Conservation (phyloP, 2,797 vertebrate genomes). For the Leuciscus waleckii region DNA sequence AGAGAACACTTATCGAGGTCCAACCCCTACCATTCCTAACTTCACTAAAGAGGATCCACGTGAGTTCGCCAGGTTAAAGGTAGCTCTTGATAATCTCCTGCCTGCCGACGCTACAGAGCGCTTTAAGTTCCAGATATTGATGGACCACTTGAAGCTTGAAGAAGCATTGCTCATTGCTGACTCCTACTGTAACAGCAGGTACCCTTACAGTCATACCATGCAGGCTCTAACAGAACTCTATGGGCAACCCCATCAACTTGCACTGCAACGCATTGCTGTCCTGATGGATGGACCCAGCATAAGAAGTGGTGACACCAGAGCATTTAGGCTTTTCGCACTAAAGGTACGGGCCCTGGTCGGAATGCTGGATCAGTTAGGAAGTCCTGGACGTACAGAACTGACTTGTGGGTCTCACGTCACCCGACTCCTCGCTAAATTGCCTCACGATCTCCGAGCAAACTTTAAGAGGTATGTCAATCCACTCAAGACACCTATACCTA, state of each 20-base stretch:
- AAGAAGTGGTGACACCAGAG: background rate
- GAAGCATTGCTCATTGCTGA: slow-evolving; percentile 51
- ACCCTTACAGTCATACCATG: slow-evolving; percentile 41
- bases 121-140: slow-evolving; percentile 51
- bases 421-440: background rate
- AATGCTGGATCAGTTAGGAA: slow-evolving; percentile 30
- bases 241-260: slow-evolving; percentile 45
- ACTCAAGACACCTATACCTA: background rate
- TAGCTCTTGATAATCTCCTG: slow-evolving; percentile 34
- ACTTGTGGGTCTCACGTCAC: slow-evolving; percentile 33
- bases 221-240: slow-evolving; percentile 27
- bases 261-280: slow-evolving; percentile 24
- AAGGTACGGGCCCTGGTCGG: background rate
- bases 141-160: slow-evolving; percentile 45
- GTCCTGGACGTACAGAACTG: background rate
- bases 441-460: slow-evolving; percentile 5
- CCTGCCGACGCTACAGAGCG: slow-evolving; percentile 26
- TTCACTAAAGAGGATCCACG: background rate
- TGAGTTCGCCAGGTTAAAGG: slow-evolving; percentile 5
- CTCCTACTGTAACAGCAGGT: slow-evolving; percentile 38
- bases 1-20: slow-evolving; percentile 1
- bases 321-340: slow-evolving; percentile 2
- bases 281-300: slow-evolving; percentile 39
- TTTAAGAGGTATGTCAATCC: slow-evolving; percentile 30
- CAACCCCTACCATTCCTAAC: slow-evolving; percentile 24